Percentiles rank a stretch among this genome's conserved stretches.
phyloP scores from a whole-genome alignment of 2,113 vertebrate genomes.

The Solea solea region DNA sequence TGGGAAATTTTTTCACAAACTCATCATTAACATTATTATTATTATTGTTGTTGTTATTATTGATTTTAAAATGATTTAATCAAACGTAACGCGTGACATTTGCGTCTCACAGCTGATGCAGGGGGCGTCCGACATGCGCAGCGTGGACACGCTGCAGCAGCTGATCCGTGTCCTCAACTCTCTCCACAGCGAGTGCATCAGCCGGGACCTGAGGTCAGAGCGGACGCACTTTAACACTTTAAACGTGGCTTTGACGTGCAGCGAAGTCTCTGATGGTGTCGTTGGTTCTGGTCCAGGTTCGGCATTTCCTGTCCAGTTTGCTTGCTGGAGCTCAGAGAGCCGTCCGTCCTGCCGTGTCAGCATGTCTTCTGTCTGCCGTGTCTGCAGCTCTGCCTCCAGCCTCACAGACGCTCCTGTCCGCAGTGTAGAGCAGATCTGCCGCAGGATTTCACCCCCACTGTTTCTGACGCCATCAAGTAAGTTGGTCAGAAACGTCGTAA shows the following conservation, averaged over 20 bases:
- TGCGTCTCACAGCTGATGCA: conserved; percentile 73
- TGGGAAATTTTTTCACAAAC: no score
- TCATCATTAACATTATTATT: no score
- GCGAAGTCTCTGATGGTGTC: background rate
- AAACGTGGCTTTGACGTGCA: no score
- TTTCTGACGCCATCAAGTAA: conserved; percentile 61
- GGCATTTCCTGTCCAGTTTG: conserved; percentile 76
- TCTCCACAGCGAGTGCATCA: conserved; percentile 66
- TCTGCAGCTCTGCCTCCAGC: conserved; percentile 32
- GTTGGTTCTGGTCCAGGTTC: conserved; percentile 53
- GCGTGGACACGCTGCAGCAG: conserved; percentile 50
- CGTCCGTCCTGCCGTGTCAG: conserved; percentile 73
- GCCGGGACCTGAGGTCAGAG: conserved; percentile 69
- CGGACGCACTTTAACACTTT: background rate
- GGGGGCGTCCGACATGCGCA: conserved; percentile 65
- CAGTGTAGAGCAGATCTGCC: conserved; percentile 60
- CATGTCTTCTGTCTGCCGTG: conserved; percentile 78
- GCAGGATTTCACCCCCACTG: conserved; percentile 40
- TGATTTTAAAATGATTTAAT: no score
- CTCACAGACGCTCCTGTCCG: conserved; percentile 50
- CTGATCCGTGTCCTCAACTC: conserved; percentile 80
- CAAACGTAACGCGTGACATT: no score
- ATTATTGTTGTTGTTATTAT: no score
- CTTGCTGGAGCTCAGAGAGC: conserved; percentile 61
- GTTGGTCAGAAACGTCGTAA: conserved; percentile 12